Evolutionary conservation across 2,113 vertebrate genomes (phyloP).

Genomic region (Echinops telfairi): DNA sequence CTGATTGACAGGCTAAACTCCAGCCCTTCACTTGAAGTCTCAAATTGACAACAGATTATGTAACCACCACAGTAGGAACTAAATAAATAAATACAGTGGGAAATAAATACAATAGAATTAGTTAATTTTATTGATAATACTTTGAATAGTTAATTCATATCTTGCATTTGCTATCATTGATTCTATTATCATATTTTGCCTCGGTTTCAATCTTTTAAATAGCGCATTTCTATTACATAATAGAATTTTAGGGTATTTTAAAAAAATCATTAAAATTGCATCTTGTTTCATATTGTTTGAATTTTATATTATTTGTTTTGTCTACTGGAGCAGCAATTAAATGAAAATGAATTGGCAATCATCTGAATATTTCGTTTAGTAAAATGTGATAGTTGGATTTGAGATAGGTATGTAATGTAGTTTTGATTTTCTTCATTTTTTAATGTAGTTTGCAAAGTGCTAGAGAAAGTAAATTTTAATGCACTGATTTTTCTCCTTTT

Average conservation of each 20-base stretch:
- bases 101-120: background rate
- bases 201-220: background rate
- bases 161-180: background rate
- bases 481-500: slow-evolving; percentile 66
- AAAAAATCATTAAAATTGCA: background rate
- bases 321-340: background rate
- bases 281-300: no score
- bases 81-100: background rate
- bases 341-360: background rate
- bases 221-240: background rate
- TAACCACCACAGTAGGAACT: no score
- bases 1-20: no score
- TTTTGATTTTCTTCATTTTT: background rate
- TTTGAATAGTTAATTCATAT: background rate
- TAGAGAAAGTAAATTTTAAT: background rate
- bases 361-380: slow-evolving; percentile 21
- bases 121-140: background rate
- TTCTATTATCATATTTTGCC: background rate
- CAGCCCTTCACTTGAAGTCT: no score
- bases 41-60: no score
- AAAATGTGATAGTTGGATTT: background rate
- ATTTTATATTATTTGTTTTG: background rate
- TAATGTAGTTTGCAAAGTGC: background rate
- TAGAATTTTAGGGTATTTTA: background rate
- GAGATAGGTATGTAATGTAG: background rate